Percentiles rank a stretch among this genome's conserved stretches.
Conservation (phyloP, 1,140 invertebrate species). For the Drosophila jambulina region DNA sequence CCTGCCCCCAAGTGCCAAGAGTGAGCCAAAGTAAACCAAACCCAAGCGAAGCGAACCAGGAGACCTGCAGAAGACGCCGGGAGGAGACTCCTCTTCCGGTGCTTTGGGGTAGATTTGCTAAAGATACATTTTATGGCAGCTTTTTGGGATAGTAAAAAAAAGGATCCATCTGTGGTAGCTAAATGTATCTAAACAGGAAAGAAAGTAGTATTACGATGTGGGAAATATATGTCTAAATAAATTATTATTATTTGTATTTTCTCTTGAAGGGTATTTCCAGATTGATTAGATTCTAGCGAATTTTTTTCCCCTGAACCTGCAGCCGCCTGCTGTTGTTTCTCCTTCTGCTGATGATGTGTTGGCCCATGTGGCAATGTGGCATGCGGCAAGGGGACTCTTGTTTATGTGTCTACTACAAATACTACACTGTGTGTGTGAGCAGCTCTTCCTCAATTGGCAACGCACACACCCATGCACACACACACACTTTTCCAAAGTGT, state of each 20-base stretch:
- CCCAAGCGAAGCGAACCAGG: constrained; percentile 13
- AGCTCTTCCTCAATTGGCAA: constrained; percentile 26
- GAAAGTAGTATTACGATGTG: background rate
- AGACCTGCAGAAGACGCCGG: constrained; percentile 4
- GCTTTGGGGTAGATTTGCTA: background rate
- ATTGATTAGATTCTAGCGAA: background rate
- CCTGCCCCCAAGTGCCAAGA: constrained; percentile 29
- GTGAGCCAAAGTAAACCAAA: constrained; percentile 26
- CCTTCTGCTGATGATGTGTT: constrained; percentile 32
- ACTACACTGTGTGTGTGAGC: constrained; percentile 5
- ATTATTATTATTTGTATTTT: background rate
- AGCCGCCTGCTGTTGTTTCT: constrained; percentile 5
- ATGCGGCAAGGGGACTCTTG: constrained; percentile 32
- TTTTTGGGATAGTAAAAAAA: background rate
- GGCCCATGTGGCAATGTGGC: constrained; percentile 41
- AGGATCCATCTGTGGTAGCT: background rate
- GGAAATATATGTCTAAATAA: background rate
- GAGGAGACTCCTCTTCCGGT: background rate
- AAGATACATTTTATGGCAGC: background rate
- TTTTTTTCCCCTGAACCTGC: constrained; percentile 1
- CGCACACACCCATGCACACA: background rate
- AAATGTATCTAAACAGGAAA: background rate
- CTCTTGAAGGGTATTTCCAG: background rate
- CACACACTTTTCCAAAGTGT: background rate
- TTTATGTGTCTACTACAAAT: constrained; percentile 38